Evolutionary conservation across 1,140 invertebrate species (phyloP).

Genomic region (Platyscapa corneri): DNA sequence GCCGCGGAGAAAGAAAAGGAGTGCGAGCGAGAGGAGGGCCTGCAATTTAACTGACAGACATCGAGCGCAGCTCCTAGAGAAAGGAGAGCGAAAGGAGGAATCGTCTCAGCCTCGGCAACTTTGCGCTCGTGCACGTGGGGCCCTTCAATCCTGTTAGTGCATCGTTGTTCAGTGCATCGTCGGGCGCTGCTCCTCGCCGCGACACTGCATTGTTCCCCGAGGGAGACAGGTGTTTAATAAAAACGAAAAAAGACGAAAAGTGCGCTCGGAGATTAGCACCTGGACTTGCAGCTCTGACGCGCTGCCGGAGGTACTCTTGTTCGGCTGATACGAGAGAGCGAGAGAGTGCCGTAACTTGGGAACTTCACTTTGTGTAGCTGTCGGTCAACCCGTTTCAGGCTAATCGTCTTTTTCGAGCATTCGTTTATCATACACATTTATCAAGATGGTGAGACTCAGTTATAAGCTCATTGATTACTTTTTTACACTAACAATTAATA

Average conservation of each 20-base stretch:
- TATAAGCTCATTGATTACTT: not conserved
- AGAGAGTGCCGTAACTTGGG: not conserved
- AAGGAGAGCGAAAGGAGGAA: constrained; percentile 3
- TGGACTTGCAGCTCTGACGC: no score
- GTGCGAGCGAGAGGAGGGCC: not conserved
- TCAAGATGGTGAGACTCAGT: constrained; percentile 26
- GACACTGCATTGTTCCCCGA: not conserved
- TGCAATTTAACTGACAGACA: not conserved
- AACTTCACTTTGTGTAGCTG: not conserved
- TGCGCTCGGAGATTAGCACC: not conserved
- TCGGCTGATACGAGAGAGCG: not conserved
- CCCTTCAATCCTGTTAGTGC: not conserved
- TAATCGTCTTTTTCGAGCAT: not conserved
- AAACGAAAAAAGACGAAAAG: not conserved
- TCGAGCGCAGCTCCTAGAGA: constrained; percentile 10
- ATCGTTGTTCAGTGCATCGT: not conserved
- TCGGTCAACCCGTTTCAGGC: not conserved
- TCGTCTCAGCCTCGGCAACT: not conserved
- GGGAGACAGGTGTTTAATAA: not conserved
- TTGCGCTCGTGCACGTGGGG: not conserved
- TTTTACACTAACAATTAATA: no score
- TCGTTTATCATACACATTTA: not conserved
- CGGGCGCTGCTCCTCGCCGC: not conserved
- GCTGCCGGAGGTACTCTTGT: not conserved
- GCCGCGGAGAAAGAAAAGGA: no score